These are phyloP conservation scores for Gyps fulvus DNA, from an alignment of 2,113 vertebrate species.

Conservation along the genomic window DNA sequence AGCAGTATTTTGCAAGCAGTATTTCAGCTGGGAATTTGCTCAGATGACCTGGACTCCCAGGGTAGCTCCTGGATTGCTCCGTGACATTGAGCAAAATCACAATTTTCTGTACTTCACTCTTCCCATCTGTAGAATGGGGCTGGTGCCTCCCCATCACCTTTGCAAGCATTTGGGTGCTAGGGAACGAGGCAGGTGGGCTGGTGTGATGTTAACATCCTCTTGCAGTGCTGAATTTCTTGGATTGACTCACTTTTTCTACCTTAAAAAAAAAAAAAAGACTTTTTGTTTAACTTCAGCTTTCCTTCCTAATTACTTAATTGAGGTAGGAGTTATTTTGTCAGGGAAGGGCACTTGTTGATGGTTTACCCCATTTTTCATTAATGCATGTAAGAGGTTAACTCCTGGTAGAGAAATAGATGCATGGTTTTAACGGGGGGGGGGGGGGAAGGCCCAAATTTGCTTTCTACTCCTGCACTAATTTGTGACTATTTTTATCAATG, in stretches of 20 bases:
- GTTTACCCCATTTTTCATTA: not conserved
- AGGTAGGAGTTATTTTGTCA: not conserved
- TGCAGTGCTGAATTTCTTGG: not conserved
- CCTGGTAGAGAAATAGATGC: not conserved
- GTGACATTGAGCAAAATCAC: not conserved
- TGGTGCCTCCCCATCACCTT: not conserved
- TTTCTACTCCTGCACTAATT: slow-evolving; percentile 65
- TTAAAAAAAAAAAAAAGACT: not conserved
- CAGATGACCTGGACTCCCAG: not conserved
- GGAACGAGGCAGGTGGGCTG: not conserved
- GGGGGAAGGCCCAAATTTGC: not conserved
- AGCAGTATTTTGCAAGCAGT: not conserved
- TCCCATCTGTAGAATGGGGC: not conserved
- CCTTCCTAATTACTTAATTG: not conserved
- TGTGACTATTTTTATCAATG: slow-evolving; percentile 63
- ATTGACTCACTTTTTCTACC: not conserved
- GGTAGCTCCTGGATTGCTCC: not conserved
- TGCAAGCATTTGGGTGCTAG: not conserved
- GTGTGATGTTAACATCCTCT: not conserved
- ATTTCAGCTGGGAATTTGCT: not conserved
- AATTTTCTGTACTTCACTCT: not conserved
- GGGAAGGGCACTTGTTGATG: not conserved
- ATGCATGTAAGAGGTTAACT: slow-evolving; percentile 32
- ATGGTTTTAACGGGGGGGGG: not conserved
- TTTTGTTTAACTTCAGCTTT: not conserved